These are phyloP conservation scores for Gavialis gangeticus DNA, from an alignment of 2,113 vertebrate genomes.

Conservation along the genomic window DNA sequence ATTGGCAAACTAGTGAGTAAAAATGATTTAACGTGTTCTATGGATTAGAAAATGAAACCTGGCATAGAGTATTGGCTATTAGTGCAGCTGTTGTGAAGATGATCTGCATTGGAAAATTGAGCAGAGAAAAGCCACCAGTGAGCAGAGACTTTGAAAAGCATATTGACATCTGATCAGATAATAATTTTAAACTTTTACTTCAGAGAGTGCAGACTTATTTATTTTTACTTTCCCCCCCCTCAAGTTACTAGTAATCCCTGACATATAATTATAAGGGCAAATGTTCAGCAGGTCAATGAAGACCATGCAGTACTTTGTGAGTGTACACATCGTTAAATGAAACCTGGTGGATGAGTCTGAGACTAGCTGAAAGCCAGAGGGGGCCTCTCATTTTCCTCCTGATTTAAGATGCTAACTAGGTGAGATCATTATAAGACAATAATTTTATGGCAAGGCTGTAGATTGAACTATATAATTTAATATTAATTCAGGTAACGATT, in stretches of 20 bases:
- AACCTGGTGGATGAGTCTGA: neutral
- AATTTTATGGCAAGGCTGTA: neutral
- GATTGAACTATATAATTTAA: neutral
- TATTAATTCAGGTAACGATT: neutral
- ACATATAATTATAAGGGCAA: neutral
- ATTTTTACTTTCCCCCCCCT: neutral
- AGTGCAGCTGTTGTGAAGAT: constrained; percentile 65
- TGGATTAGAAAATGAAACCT: constrained; percentile 69
- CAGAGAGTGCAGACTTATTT: neutral
- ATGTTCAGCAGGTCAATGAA: neutral
- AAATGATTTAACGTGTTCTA: constrained; percentile 75
- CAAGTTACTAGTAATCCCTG: neutral
- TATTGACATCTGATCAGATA: neutral
- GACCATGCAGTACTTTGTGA: neutral
- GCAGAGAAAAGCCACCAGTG: constrained; percentile 8
- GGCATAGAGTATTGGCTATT: constrained; percentile 61
- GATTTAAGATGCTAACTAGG: neutral
- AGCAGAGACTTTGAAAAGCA: constrained; percentile 15
- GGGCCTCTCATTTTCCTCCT: neutral
- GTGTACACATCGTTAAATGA: neutral
- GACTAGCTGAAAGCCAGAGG: neutral
- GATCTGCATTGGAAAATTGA: constrained; percentile 46
- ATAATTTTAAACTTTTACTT: neutral
- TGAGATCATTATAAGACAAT: neutral
- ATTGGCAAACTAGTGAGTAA: constrained; percentile 77